Base-by-base conservation (phyloP, 2,888 invertebrate genomes). In the Agrenia bidenticulata region DNA sequence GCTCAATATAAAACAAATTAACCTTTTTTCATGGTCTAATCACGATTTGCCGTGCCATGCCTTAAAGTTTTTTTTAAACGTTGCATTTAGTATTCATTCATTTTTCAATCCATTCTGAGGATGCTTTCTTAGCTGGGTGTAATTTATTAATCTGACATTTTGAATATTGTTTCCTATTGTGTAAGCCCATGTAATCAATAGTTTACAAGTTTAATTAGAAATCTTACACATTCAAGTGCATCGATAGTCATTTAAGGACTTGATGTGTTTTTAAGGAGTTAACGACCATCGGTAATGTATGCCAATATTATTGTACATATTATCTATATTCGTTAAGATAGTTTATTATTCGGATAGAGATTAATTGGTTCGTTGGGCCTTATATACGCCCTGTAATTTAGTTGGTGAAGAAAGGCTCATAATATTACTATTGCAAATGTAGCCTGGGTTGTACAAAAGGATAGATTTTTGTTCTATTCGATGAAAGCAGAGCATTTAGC, bases 1-100 rank as follows among this genome's bases (percentile, higher is more conserved):
- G 45, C 19, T 45, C 45, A 74, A 72, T 74, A 73, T 74, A 73
- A 74, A 74, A 75, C 69, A 72, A 75, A 75, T 75, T 75, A 73
- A 73, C 64, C 63, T 69, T 71, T 72, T 68, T 73, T 67, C 68
- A 63, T 68, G 68, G 58, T 63, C 64, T 67, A 72, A 75, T 75
- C 74, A 75, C 74, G 74, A 73, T 67, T 73, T 73, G 65, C 64
- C 71, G 65, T 70, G 68, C 53, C 45, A 13, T 19, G 15, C 37
- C 55, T 32, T 24, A 51, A 19, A 21, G 21, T 19, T 32, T 32
- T n/a, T 39, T 15, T 9, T 9, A 45, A 15, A 45, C 15, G n/a
- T 5, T 45, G 45, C 45, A 17, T 45, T 15, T 15, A 5, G 9
- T 45, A 15, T 45, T 45, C 45, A 15, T 15, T 45, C 45, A 17